A percentile compares a stretch with the other conserved stretches of the same genome.
Conservation (phyloP, 2,113 vertebrate genomes). For the Sclerurus mexicanus region DNA sequence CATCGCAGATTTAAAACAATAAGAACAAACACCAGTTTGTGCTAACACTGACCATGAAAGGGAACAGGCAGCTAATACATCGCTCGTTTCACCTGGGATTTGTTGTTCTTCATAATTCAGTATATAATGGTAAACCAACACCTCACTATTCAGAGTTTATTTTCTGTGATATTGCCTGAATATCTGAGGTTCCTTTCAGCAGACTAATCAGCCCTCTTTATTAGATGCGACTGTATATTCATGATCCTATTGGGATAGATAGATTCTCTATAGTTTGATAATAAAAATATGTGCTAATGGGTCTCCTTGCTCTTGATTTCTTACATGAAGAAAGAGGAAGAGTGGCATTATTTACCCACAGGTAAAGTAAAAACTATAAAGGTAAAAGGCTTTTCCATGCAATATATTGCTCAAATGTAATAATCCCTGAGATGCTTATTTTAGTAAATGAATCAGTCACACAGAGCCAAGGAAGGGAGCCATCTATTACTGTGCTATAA, state of each 20-base stretch:
- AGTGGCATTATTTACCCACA: conserved; percentile 51
- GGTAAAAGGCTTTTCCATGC: conserved; percentile 61
- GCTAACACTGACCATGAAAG: not conserved
- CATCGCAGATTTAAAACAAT: not conserved
- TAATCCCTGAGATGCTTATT: conserved; percentile 67
- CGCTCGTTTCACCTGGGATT: not conserved
- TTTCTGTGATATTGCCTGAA: not conserved
- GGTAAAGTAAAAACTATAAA: conserved; percentile 68
- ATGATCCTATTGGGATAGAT: conserved; percentile 58
- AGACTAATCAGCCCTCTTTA: conserved; percentile 45
- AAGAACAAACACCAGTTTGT: not conserved
- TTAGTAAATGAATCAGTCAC: conserved; percentile 71
- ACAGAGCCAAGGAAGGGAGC: conserved; percentile 38
- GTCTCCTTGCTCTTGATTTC: conserved; percentile 55
- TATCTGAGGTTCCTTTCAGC: not conserved
- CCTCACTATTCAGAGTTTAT: conserved; percentile 11
- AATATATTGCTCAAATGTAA: conserved; percentile 61
- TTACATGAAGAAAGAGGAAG: conserved; percentile 9
- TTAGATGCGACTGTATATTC: conserved; percentile 39
- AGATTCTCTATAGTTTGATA: conserved; percentile 51
- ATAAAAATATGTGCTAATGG: conserved; percentile 58
- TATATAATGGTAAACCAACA: not conserved
- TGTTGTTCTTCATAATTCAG: conserved; percentile 33
- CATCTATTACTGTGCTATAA: conserved; percentile 58
- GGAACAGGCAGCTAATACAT: not conserved